Conservation (phyloP, 2,888 invertebrate species). For the Caenorhabditis sp. region DNA sequence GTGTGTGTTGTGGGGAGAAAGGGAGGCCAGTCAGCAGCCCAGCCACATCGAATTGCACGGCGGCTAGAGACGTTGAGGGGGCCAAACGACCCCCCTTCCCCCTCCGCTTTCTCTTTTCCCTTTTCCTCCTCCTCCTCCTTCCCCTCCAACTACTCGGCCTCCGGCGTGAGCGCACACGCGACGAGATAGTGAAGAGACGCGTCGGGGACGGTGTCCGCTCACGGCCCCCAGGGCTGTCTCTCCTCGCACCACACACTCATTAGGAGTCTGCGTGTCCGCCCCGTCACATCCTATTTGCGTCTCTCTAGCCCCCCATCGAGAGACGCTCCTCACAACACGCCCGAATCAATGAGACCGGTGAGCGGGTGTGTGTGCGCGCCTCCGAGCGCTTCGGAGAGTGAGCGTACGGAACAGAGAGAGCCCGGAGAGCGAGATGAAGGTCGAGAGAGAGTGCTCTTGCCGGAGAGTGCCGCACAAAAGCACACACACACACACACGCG, state of each 20-base stretch:
- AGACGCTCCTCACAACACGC: no score
- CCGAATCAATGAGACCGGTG: slow-evolving; percentile 52
- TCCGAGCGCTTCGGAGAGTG: not conserved
- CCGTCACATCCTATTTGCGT: not conserved
- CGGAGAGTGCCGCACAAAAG: not conserved
- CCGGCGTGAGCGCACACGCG: slow-evolving; percentile 7
- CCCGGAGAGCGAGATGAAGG: slow-evolving; percentile 2
- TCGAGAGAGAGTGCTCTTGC: not conserved
- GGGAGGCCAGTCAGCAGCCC: slow-evolving; percentile 52
- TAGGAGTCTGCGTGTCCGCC: slow-evolving; percentile 16
- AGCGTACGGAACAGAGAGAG: not conserved
- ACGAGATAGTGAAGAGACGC: slow-evolving; percentile 1
- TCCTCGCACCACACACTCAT: slow-evolving; percentile 13
- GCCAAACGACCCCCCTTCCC: slow-evolving; percentile 35
- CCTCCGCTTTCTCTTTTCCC: slow-evolving; percentile 2
- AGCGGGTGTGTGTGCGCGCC: not conserved
- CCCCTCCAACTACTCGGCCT: no score
- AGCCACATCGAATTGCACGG: slow-evolving; percentile 50
- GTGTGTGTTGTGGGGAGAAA: slow-evolving; percentile 18
- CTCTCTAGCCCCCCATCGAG: not conserved
- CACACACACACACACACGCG: slow-evolving; percentile 23
- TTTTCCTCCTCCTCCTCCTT: not conserved
- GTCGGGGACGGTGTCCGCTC: slow-evolving; percentile 14
- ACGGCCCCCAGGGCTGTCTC: not conserved
- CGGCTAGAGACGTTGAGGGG: slow-evolving; percentile 46